Percentiles rank a stretch among this genome's conserved stretches.
Conservation (phyloP, 2,113 vertebrate species). For the Fukomys damarensis region DNA sequence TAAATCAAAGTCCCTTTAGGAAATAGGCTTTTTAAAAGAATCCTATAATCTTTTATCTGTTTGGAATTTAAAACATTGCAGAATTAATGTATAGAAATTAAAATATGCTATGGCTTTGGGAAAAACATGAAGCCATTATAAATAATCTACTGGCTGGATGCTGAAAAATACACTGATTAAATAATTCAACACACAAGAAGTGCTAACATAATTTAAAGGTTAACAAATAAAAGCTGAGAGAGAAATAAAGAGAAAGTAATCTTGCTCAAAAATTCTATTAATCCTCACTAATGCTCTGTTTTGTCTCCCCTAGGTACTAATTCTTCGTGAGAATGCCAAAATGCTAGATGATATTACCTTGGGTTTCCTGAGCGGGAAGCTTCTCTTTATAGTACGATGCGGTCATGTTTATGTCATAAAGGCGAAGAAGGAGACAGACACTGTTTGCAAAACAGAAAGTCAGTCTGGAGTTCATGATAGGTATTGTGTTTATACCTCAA, state of each 20-base stretch:
- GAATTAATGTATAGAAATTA: slow-evolving; percentile 32
- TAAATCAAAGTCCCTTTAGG: neutral
- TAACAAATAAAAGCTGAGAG: slow-evolving; percentile 29
- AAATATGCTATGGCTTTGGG: neutral
- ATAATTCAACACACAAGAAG: slow-evolving; percentile 48
- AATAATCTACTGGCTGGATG: slow-evolving; percentile 41
- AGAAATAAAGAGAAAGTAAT: neutral
- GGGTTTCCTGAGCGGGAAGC: slow-evolving; percentile 24
- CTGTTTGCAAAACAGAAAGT: slow-evolving; percentile 21
- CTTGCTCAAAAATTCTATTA: slow-evolving; percentile 60
- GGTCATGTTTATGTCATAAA: neutral
- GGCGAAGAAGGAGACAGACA: neutral
- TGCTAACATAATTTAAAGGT: slow-evolving; percentile 57
- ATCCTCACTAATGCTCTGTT: slow-evolving; percentile 47
- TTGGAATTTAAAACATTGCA: neutral
- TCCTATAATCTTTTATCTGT: neutral
- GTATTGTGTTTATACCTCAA: slow-evolving; percentile 27
- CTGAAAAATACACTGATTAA: slow-evolving; percentile 61
- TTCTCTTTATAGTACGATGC: neutral
- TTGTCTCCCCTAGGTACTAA: slow-evolving; percentile 44
- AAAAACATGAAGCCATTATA: neutral
- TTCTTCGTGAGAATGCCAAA: slow-evolving; percentile 45
- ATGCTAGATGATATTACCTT: slow-evolving; percentile 38
- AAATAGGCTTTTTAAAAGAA: neutral
- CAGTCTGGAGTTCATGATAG: neutral